These are phyloP conservation scores for Craniophora ligustri DNA, from an alignment of 2,888 invertebrate species.

Conservation along the genomic window DNA sequence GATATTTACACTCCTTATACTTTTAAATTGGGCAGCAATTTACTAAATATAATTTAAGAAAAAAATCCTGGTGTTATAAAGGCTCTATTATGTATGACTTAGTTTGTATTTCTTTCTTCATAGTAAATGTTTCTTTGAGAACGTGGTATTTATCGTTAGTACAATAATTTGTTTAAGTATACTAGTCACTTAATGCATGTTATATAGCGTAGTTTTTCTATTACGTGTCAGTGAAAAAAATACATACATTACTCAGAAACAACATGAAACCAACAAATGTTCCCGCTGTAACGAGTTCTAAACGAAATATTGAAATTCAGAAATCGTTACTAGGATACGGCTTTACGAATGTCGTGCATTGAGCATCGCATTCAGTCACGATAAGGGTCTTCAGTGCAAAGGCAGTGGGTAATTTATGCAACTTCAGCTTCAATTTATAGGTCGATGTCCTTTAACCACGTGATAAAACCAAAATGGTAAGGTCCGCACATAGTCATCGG, in stretches of 20 bases:
- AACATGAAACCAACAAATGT: slow-evolving; percentile 31
- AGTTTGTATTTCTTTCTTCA: too few species aligned
- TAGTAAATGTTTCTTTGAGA: too few species aligned
- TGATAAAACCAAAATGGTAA: slow-evolving; percentile 56
- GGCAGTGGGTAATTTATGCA: slow-evolving; percentile 46
- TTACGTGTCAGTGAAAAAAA: too few species aligned
- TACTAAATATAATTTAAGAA: too few species aligned
- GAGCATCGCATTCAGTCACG: slow-evolving; percentile 71
- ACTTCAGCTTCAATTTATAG: slow-evolving; percentile 56
- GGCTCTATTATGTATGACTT: too few species aligned
- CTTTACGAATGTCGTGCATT: slow-evolving; percentile 63
- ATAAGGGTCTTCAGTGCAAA: slow-evolving; percentile 56
- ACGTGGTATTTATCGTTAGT: too few species aligned
- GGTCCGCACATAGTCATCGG: slow-evolving; percentile 62
- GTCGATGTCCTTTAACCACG: slow-evolving; percentile 67
- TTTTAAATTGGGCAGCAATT: too few species aligned
- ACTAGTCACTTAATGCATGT: too few species aligned
- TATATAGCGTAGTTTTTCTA: too few species aligned
- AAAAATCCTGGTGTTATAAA: too few species aligned
- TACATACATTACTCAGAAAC: slow-evolving; percentile 12
- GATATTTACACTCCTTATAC: slow-evolving; percentile 30
- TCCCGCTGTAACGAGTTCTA: slow-evolving; percentile 15
- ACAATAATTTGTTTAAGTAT: too few species aligned
- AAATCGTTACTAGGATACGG: slow-evolving; percentile 83
- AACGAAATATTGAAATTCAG: slow-evolving; percentile 82